Base-by-base conservation (phyloP, 2,888 invertebrate species). In the Mesorhabditis spiculigera region DNA sequence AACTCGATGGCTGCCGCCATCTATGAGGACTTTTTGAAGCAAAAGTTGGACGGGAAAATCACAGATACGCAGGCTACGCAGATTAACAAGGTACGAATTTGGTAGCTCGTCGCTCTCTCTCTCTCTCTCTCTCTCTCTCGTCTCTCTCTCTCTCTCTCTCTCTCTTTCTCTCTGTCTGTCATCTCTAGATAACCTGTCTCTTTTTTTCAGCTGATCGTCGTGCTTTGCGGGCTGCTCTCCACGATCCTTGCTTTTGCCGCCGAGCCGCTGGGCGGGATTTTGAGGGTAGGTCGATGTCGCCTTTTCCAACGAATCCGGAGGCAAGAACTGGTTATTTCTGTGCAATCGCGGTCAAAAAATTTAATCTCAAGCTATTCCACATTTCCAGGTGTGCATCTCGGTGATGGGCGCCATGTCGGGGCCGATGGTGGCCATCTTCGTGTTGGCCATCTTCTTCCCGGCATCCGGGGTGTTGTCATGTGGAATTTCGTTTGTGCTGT, bases 1-100 rank as follows among this genome's bases (percentile, higher is more conserved):
- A 82, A 82, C 69, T 77, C 77, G 16, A 78, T 80, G 73, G 78
- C 83, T 4, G 82, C 83, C 4, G 82, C 83, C 10, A 74, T 81
- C 63, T 83, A 82, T 69, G 83, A 83, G 68, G 82, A 83, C 66
- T 83, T 83, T 50, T 65, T 82, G 68, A 79, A 81, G 43, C 73
- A 76, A 5, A 66, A 70, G 5, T 65, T 75, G 4, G 79, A 78
- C 61, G 75, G 76, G 44, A 73, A 75, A 43, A 74, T 79, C 8
- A 78, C 77, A 0, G 78, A 78, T 66, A 68, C 69, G 5, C 70
- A 69, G 58, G 77, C 78, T 5, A 77, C 78, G 6, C 65, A 71
- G 10, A 65, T 77, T 5, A 78, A 78, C 65, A 78, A 77, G 68
- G 73, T 71, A 45, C 28, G 28, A 28, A 28, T 28, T 28, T 28